Evolutionary conservation across 2,113 vertebrate genomes (phyloP).

Genomic region (Sinocyclocheilus grahami): DNA sequence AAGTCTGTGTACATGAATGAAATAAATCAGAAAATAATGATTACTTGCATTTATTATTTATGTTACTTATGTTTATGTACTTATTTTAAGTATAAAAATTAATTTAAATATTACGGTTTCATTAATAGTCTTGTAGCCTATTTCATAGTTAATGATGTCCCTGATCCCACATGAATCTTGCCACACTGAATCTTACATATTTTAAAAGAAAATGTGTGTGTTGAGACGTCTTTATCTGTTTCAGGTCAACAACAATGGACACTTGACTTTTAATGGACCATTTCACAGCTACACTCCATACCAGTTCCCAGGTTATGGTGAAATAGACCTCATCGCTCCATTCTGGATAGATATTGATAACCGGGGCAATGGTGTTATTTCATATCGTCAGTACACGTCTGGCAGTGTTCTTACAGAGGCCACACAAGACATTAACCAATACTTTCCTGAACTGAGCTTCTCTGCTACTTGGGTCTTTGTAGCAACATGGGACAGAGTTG

Average conservation of each 20-base stretch:
- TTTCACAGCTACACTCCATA: not conserved
- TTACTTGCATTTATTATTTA: no score
- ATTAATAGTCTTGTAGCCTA: no score
- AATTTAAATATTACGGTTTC: no score
- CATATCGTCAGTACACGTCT: constrained; percentile 44
- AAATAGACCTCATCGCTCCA: constrained; percentile 46
- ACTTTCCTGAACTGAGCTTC: constrained; percentile 49
- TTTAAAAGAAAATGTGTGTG: not conserved
- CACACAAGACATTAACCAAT: constrained; percentile 51
- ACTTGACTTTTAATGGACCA: constrained; percentile 39
- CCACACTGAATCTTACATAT: not conserved
- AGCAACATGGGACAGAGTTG: constrained; percentile 67
- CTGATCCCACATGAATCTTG: not conserved
- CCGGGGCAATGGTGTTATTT: constrained; percentile 34
- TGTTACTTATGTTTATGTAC: no score
- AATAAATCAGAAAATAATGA: no score
- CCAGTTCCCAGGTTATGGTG: constrained; percentile 32
- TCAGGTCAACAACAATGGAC: constrained; percentile 54
- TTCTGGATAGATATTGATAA: constrained; percentile 66
- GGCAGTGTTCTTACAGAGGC: accelerated
- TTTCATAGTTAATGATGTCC: not conserved
- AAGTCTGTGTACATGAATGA: not conserved
- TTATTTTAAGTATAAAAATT: no score
- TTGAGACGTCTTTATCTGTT: not conserved
- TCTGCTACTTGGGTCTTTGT: constrained; percentile 45